phyloP scores from a whole-genome alignment of 2,113 vertebrate species.

The Silurus glanis region DNA sequence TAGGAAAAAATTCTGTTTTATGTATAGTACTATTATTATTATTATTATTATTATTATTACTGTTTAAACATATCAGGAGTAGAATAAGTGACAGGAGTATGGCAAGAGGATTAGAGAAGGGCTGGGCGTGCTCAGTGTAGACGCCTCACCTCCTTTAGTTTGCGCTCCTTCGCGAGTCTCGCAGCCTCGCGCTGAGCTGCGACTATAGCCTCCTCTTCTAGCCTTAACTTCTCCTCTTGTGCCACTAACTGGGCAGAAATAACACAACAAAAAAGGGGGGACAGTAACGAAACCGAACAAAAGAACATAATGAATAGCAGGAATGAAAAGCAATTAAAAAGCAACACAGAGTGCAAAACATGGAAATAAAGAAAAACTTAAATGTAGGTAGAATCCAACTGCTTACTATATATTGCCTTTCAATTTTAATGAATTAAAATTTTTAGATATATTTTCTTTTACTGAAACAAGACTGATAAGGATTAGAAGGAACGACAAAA shows the following conservation, averaged over 20 bases:
- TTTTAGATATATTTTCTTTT: not conserved
- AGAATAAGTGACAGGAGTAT: slow-evolving; percentile 13
- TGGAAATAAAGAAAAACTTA: slow-evolving; percentile 46
- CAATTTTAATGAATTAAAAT: not conserved
- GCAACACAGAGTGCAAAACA: slow-evolving; percentile 62
- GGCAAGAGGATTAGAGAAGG: slow-evolving; percentile 55
- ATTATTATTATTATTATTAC: too few relatives aligned
- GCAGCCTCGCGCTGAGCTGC: slow-evolving; percentile 92
- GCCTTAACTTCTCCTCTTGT: slow-evolving; percentile 98
- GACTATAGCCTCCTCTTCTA: slow-evolving; percentile 99
- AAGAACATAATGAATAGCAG: slow-evolving; percentile 58
- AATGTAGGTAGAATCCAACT: slow-evolving; percentile 31
- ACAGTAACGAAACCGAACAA: slow-evolving; percentile 75
- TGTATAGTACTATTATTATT: not conserved
- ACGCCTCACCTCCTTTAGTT: slow-evolving; percentile 95
- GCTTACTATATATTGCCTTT: not conserved
- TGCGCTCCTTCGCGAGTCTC: slow-evolving; percentile 92
- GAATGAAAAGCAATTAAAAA: slow-evolving; percentile 63
- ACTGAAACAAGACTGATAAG: not conserved
- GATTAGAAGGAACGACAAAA: not conserved
- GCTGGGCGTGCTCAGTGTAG: slow-evolving; percentile 64
- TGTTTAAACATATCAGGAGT: not conserved
- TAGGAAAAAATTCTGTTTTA: not conserved
- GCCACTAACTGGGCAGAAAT: slow-evolving; percentile 96
- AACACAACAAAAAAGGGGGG: slow-evolving; percentile 82